Conservation (phyloP, 2,113 vertebrate species). For the Cephalopholis sonnerati region DNA sequence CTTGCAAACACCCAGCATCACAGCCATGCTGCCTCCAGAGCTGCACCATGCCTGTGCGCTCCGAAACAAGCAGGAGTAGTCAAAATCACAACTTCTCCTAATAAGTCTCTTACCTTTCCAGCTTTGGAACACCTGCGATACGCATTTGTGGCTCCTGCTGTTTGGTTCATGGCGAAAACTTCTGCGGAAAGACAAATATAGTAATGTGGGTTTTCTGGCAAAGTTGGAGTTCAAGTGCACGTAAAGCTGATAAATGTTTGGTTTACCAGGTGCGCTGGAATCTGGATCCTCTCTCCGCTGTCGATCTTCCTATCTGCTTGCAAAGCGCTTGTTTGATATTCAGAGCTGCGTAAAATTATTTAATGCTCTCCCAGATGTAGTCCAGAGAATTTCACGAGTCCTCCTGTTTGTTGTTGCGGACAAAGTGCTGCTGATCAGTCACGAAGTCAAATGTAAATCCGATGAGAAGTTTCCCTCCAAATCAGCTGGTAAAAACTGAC, state of each 20-base stretch:
- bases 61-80: neutral
- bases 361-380: constrained; percentile 13
- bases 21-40: neutral
- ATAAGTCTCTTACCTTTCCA: constrained; percentile 80
- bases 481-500: neutral
- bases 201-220: neutral
- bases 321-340: neutral
- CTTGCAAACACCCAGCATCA: neutral
- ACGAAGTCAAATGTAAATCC: constrained; percentile 32
- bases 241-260: neutral
- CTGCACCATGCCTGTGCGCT: neutral
- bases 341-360: neutral
- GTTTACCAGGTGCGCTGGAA: constrained; percentile 44
- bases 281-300: neutral
- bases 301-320: neutral
- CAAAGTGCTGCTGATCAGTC: constrained; percentile 16
- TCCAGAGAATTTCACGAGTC: constrained; percentile 25
- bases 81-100: neutral
- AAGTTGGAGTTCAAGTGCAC: neutral
- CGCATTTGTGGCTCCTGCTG: constrained; percentile 82
- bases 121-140: constrained; percentile 85
- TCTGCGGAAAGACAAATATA: constrained; percentile 29
- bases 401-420: neutral
- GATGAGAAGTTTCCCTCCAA: constrained; percentile 31
- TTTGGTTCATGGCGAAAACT: constrained; percentile 84